Evolutionary conservation across 2,797 vertebrate genomes (phyloP).

Genomic region (Florisuga fusca): DNA sequence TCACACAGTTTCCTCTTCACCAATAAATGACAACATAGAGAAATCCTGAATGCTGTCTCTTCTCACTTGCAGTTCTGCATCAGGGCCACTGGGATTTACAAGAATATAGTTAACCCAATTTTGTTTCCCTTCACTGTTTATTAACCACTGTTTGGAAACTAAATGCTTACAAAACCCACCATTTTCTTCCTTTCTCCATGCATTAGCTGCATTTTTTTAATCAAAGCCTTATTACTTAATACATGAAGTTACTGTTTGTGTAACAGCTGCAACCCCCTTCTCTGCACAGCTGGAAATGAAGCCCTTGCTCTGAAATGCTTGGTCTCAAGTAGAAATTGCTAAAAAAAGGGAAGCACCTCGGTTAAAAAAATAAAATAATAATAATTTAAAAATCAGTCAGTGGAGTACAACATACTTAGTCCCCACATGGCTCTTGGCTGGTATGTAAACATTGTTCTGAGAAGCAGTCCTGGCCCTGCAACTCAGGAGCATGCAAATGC

Average conservation of each 20-base stretch:
- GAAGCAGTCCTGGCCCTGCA: background rate
- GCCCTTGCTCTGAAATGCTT: background rate
- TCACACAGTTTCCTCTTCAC: background rate
- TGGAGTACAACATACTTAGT: fast-evolving
- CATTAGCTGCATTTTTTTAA: background rate
- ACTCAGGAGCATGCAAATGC: background rate
- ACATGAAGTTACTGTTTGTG: background rate
- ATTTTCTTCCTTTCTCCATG: background rate
- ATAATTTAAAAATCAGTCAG: background rate
- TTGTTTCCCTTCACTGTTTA: background rate
- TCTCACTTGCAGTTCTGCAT: constrained; percentile 21
- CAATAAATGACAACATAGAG: constrained; percentile 43
- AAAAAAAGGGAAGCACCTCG: background rate
- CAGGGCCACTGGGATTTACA: background rate
- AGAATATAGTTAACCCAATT: background rate
- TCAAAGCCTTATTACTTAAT: background rate
- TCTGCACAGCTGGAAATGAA: background rate
- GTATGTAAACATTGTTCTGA: background rate
- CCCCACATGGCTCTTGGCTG: background rate
- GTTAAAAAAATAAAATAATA: background rate
- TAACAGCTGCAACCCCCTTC: background rate
- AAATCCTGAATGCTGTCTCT: constrained; percentile 12
- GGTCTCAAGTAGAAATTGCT: background rate
- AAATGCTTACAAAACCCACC: fast-evolving
- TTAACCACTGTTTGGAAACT: background rate